phyloP scores from a whole-genome alignment of 2,113 vertebrate genomes.

The Eclectus roratus region DNA sequence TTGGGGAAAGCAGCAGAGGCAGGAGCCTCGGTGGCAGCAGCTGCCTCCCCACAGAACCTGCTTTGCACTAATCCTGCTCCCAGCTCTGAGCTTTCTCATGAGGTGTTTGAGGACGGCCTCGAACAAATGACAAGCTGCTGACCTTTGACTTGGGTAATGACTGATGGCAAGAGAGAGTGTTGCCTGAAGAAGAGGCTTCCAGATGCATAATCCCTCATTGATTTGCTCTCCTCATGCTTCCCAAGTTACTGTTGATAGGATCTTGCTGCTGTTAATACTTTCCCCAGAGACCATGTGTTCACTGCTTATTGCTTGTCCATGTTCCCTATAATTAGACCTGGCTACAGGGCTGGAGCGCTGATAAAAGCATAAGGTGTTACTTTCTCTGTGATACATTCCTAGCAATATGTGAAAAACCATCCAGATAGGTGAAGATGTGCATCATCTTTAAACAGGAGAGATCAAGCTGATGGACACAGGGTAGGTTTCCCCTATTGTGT shows the following conservation, averaged over 20 bases:
- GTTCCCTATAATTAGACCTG: background rate
- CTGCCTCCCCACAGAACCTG: background rate
- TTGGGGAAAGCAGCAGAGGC: background rate
- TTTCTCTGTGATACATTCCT: background rate
- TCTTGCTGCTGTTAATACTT: background rate
- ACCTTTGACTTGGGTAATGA: background rate
- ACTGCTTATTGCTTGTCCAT: background rate
- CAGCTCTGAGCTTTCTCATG: background rate
- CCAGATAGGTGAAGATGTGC: background rate
- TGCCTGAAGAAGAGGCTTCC: background rate
- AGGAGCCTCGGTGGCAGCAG: background rate
- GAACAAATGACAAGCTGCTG: background rate
- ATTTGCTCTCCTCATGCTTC: background rate
- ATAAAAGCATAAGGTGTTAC: background rate
- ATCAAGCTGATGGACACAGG: background rate
- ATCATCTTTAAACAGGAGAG: background rate
- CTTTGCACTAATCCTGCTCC: background rate
- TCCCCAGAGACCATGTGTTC: background rate
- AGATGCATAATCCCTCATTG: background rate
- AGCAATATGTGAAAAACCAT: background rate
- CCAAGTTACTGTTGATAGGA: background rate
- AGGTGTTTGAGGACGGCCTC: background rate
- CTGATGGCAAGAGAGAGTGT: background rate
- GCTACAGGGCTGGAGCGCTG: background rate
- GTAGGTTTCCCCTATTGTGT: background rate